A percentile compares a stretch with the other conserved stretches of the same genome.
Conservation (phyloP, 2,113 vertebrate genomes). For the Marmota monax region DNA sequence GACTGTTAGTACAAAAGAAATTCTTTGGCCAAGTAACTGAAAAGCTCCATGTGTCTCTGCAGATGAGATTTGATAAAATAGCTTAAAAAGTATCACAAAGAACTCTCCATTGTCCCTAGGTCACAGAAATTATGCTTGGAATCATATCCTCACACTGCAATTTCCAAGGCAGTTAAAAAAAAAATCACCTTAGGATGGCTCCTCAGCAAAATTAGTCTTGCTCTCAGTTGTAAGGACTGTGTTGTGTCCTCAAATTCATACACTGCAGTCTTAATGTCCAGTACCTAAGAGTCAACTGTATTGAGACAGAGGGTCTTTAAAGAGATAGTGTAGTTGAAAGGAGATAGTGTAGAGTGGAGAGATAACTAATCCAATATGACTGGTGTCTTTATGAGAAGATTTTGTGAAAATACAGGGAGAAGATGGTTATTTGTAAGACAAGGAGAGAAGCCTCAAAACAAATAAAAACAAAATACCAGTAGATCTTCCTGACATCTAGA, state of each 20-base stretch:
- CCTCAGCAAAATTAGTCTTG: background rate
- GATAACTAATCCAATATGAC: background rate
- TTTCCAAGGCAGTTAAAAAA: background rate
- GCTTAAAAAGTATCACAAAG: background rate
- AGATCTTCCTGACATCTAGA: background rate
- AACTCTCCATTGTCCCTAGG: background rate
- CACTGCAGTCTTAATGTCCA: background rate
- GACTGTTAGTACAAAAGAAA: background rate
- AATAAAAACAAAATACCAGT: background rate
- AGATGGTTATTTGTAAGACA: background rate
- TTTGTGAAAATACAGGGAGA: background rate
- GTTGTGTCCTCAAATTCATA: background rate
- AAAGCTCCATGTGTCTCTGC: background rate
- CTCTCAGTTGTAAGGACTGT: background rate
- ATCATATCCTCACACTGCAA: background rate
- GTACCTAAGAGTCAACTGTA: background rate
- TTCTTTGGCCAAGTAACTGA: background rate
- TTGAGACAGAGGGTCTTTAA: background rate
- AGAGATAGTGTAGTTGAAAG: slow-evolving; percentile 4
- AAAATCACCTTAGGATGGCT: background rate
- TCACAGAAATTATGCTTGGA: background rate
- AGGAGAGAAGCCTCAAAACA: background rate
- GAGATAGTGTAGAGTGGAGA: background rate
- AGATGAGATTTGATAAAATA: background rate
- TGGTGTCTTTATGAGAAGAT: background rate